These are phyloP conservation scores for Quiscalus mexicanus DNA, from an alignment of 2,113 vertebrate genomes.

Conservation along the genomic window DNA sequence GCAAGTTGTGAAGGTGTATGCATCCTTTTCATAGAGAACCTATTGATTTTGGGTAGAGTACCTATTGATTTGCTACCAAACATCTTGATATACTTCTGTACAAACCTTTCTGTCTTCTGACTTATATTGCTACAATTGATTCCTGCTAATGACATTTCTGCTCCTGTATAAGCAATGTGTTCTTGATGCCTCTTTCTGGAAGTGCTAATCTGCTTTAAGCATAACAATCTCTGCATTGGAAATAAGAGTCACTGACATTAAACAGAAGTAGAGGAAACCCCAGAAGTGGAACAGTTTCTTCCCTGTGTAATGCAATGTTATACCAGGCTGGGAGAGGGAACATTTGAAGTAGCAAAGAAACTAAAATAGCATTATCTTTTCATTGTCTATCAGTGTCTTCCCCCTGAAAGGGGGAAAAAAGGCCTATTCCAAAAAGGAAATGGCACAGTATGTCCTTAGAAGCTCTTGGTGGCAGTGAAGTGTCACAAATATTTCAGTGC, in stretches of 20 bases:
- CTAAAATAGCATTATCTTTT: background rate
- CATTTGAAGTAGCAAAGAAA: background rate
- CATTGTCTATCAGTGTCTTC: background rate
- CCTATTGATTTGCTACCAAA: background rate
- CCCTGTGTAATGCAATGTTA: background rate
- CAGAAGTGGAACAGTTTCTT: background rate
- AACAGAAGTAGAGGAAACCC: background rate
- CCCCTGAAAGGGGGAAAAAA: background rate
- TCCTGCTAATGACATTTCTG: background rate
- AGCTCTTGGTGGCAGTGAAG: slow-evolving; percentile 71
- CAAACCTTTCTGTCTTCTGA: background rate
- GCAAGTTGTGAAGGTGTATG: accelerated
- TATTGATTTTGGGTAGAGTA: background rate
- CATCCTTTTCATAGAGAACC: background rate
- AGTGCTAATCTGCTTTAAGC: background rate
- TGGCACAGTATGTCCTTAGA: background rate
- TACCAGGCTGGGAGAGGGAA: background rate
- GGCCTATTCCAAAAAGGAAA: background rate
- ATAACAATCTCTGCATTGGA: background rate
- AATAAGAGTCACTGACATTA: background rate
- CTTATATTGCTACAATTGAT: background rate
- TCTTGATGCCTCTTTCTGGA: background rate
- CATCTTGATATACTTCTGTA: background rate
- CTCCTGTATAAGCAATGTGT: background rate
- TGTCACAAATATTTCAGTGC: slow-evolving; percentile 43